phyloP scores from a whole-genome alignment of 2,888 invertebrate species.

The Agriotes lineatus region DNA sequence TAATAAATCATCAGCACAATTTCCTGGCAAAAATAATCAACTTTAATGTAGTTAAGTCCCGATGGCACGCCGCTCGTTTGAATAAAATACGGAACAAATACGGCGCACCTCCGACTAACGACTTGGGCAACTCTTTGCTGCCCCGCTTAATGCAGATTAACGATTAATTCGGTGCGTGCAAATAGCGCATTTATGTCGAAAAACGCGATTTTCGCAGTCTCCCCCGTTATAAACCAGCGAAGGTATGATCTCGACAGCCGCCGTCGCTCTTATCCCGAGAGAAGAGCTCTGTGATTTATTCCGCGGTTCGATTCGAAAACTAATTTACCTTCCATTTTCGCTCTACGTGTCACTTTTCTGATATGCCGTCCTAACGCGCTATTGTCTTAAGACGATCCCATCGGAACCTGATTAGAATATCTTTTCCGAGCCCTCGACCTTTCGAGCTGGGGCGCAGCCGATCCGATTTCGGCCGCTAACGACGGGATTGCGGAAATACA shows the following conservation, averaged over 20 bases:
- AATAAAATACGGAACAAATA: constrained; percentile 45
- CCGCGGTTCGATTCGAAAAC: constrained; percentile 50
- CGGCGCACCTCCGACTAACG: constrained; percentile 15
- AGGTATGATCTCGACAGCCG: constrained; percentile 28
- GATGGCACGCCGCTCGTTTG: constrained; percentile 36
- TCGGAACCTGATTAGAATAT: constrained; percentile 42
- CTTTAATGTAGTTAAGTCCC: constrained; percentile 52
- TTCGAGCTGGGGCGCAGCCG: constrained; percentile 6
- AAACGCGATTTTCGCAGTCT: constrained; percentile 21
- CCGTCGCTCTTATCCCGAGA: constrained; percentile 27
- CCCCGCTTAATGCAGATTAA: constrained; percentile 35
- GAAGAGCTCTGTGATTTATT: constrained; percentile 49
- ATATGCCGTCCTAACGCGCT: constrained; percentile 32
- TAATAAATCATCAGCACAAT: constrained; percentile 54
- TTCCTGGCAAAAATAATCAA: constrained; percentile 55
- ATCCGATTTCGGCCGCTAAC: constrained; percentile 7
- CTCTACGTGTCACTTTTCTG: constrained; percentile 41
- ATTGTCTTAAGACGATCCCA: constrained; percentile 39
- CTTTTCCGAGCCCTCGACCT: constrained; percentile 26
- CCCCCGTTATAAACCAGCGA: constrained; percentile 6
- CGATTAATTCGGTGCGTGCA: constrained; percentile 32
- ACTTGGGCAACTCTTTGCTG: constrained; percentile 23
- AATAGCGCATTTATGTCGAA: constrained; percentile 22
- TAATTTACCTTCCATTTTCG: constrained; percentile 55
- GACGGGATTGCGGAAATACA: constrained; percentile 11